Evolutionary conservation across 2,888 invertebrate species (phyloP), one percentile per base, ranked within the genome.

Genomic region (Gari tellinella): DNA sequence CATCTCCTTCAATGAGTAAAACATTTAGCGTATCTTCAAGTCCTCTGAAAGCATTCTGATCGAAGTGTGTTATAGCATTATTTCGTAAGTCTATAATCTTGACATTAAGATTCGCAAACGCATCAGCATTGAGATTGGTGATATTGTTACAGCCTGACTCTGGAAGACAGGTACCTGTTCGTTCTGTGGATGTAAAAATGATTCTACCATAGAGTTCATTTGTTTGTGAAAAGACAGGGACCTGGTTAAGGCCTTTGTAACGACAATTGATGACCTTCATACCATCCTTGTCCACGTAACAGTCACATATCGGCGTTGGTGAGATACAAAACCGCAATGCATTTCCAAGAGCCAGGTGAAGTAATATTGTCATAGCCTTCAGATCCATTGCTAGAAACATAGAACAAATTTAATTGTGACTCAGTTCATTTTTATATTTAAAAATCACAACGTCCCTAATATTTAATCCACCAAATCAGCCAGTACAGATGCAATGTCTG

Each of bases 81-180:
- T 95, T 95, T 92, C 96, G 96, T 87, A 98, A 93, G 90, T 96
- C 96, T 57, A 92, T 96, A 91, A 96, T 96, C 85, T 95, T 94
- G 81, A 97, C 93, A 64, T 95, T 95, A 84, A 97, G 93, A 14
- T 96, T 96, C 89, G 96, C 96, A 92, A 98, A 97, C 88, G 96
- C 96, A 61, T 66, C 46, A 4, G 66, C 70, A 7, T 72, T 68
- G 25, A 88, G 62, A 0, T 52, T 49, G 17, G 51, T 55, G 31
- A 87, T 84, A 12, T 73, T 62, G 60, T 86, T 87, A 43, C 68
- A 68, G 4, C 56, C 51, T 48, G 79, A 80, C 17, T 37, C 21
- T 14, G 31, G 1, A 2, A 23, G 40, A 37, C 69, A 75, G 2
- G 10, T n/a, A n/a, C 66, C 62, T 15, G 73, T 69, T 2, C 17